These are phyloP conservation scores for Hyppa rectilinea DNA, from an alignment of 2,888 invertebrate species.

Conservation along the genomic window DNA sequence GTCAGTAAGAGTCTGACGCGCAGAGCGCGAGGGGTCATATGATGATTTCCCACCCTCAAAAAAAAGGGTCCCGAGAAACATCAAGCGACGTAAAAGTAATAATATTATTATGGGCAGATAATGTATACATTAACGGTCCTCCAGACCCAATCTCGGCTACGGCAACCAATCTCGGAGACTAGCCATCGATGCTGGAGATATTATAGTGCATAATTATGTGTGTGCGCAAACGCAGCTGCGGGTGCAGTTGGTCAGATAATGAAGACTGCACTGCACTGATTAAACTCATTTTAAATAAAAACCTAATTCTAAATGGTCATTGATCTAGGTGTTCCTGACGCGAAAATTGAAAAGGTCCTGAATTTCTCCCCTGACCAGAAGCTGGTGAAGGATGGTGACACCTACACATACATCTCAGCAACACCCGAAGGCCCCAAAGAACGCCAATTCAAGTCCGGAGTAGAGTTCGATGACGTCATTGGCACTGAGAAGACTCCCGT, in stretches of 20 bases:
- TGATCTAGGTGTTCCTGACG: conserved; percentile 18
- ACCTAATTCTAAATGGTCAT: not conserved
- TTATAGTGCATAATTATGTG: too few relatives aligned
- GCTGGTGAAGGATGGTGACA: conserved; percentile 72
- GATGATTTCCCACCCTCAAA: too few relatives aligned
- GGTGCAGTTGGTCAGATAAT: not conserved
- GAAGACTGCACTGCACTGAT: not conserved
- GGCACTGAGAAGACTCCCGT: conserved; percentile 47
- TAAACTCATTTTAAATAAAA: not conserved
- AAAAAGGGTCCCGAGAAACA: too few relatives aligned
- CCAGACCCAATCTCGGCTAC: too few relatives aligned
- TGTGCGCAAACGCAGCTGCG: too few relatives aligned
- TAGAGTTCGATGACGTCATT: conserved; percentile 71
- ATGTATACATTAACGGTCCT: too few relatives aligned
- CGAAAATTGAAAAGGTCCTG: not conserved
- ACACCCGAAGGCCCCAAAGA: conserved; percentile 52
- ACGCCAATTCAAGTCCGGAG: conserved; percentile 75
- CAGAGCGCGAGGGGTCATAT: too few relatives aligned
- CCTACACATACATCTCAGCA: conserved; percentile 64
- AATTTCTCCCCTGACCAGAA: conserved; percentile 62
- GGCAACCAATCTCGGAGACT: too few relatives aligned
- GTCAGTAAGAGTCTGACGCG: too few relatives aligned
- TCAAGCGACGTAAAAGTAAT: too few relatives aligned
- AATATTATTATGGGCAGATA: too few relatives aligned
- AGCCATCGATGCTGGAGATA: too few relatives aligned